phyloP scores from a whole-genome alignment of 2,113 vertebrate species.

The Athene noctua region DNA sequence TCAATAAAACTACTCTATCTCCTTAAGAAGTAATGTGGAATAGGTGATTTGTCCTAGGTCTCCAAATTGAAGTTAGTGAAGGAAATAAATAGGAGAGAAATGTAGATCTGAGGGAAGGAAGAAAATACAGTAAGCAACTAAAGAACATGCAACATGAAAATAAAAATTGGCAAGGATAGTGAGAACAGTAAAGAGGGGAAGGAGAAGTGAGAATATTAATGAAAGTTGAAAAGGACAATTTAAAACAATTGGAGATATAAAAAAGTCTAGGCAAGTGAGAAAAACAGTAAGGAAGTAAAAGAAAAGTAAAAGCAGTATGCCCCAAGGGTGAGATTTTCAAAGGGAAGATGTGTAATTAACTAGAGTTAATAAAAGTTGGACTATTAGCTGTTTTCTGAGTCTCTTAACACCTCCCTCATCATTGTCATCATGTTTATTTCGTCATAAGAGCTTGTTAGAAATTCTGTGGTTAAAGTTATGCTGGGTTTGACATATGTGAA shows the following conservation, averaged over 20 bases:
- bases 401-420: not conserved
- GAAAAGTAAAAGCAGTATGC: not conserved
- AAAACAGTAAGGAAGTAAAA: not conserved
- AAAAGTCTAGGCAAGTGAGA: not conserved
- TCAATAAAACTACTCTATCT: not conserved
- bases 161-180: not conserved
- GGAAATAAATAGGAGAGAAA: not conserved
- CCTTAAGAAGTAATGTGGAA: not conserved
- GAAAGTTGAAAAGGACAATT: not conserved
- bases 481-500: not conserved
- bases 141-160: not conserved
- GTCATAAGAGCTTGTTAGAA: not conserved
- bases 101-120: not conserved
- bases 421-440: not conserved
- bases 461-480: not conserved
- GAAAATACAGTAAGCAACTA: not conserved
- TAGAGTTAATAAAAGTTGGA: not conserved
- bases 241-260: not conserved
- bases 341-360: not conserved
- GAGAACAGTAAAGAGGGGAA: not conserved
- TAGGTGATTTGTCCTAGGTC: not conserved
- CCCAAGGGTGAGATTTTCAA: conserved; percentile 36
- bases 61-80: not conserved
- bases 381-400: not conserved
- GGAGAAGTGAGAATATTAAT: not conserved